These are phyloP conservation scores for Taxidea taxus DNA, from an alignment of 2,113 vertebrate genomes.

Conservation along the genomic window DNA sequence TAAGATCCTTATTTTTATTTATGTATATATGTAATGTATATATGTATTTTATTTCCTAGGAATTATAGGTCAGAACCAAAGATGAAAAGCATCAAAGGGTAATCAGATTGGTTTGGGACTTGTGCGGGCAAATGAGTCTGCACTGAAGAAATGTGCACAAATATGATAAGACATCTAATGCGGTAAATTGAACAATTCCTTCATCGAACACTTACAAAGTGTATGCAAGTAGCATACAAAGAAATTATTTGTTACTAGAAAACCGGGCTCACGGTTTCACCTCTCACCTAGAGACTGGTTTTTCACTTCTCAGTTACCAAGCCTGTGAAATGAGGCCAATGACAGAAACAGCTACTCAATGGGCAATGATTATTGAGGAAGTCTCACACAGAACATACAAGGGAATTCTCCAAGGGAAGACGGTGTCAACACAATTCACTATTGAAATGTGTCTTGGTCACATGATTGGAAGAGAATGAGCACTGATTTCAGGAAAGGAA, in stretches of 20 bases:
- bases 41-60: background rate
- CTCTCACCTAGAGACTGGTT: background rate
- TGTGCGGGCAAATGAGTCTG: background rate
- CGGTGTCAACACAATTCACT: background rate
- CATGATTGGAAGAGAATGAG: background rate
- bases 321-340: background rate
- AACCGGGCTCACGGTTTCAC: background rate
- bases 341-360: background rate
- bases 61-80: conserved; percentile 14
- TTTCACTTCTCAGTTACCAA: background rate
- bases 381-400: background rate
- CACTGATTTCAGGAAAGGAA: background rate
- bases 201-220: background rate
- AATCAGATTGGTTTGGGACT: background rate
- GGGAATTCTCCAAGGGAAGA: background rate
- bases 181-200: background rate
- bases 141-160: background rate
- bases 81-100: background rate
- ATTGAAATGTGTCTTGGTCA: background rate
- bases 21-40: background rate
- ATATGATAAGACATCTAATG: background rate
- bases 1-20: background rate
- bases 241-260: background rate
- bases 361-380: background rate
- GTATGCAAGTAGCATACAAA: background rate